phyloP scores from a whole-genome alignment of 2,797 vertebrate species.

The Siniperca undulata region DNA sequence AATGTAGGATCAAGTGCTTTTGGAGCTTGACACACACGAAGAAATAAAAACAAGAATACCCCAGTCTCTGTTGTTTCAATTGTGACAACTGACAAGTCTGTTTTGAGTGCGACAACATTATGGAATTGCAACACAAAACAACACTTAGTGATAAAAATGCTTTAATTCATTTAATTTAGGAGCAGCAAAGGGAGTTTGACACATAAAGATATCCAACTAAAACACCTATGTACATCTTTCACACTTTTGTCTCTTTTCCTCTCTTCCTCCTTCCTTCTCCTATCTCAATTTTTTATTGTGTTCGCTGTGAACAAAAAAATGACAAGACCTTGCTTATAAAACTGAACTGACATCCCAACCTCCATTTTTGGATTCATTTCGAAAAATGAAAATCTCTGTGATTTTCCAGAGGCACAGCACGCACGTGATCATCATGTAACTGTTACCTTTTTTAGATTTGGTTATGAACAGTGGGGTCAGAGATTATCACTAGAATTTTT shows the following conservation, averaged over 20 bases:
- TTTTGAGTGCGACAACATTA: background rate
- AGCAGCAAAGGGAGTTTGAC: background rate
- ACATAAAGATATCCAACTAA: background rate
- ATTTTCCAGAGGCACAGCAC: constrained; percentile 3
- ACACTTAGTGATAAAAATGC: background rate
- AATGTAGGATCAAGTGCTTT: background rate
- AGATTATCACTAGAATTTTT: background rate
- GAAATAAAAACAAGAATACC: background rate
- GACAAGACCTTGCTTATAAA: constrained; percentile 7
- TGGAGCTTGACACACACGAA: background rate
- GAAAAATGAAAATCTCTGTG: background rate
- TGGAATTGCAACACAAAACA: background rate
- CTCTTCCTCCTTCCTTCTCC: background rate
- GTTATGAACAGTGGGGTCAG: background rate
- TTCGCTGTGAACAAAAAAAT: constrained; percentile 12
- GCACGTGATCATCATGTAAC: background rate
- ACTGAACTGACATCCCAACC: background rate
- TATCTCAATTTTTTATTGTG: background rate
- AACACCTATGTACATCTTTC: background rate
- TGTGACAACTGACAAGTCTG: background rate
- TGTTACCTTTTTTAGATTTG: background rate
- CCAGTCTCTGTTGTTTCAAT: background rate
- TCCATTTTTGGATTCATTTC: constrained; percentile 4
- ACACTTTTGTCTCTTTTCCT: background rate
- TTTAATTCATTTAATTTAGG: background rate